Conservation (phyloP, 2,888 invertebrate species). For the Phlogophora meticulosa region DNA sequence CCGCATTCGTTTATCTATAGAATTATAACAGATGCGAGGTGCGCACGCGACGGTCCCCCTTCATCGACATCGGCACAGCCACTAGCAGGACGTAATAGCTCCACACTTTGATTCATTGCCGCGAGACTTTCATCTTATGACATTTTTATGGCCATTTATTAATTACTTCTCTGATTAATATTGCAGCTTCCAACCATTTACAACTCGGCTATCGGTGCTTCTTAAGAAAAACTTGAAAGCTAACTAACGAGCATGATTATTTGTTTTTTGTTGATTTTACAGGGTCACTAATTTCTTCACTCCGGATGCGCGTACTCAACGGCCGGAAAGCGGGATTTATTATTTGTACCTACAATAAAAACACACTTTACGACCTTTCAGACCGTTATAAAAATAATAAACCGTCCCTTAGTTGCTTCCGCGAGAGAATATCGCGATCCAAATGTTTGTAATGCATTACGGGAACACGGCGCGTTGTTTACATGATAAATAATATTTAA, state of each 20-base stretch:
- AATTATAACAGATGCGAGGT: conserved; percentile 69
- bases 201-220: conserved; percentile 40
- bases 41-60: conserved; percentile 73
- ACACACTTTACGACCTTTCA: conserved; percentile 71
- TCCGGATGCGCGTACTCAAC: conserved; percentile 66
- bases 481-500: conserved; percentile 75
- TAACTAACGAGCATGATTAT: conserved; percentile 52
- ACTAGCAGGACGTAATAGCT: conserved; percentile 58
- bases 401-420: conserved; percentile 62
- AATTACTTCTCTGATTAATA: conserved; percentile 59
- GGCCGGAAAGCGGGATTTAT: conserved; percentile 76
- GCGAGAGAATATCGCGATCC: conserved; percentile 58
- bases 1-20: conserved; percentile 69
- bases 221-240: conserved; percentile 47
- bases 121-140: conserved; percentile 64
- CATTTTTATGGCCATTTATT: conserved; percentile 61
- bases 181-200: conserved; percentile 46
- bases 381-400: conserved; percentile 75
- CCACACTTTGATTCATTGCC: conserved; percentile 68
- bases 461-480: conserved; percentile 65
- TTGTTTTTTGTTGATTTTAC: conserved; percentile 56
- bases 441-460: conserved; percentile 59
- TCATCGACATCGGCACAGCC: conserved; percentile 38
- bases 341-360: conserved; percentile 73
- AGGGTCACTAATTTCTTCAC: conserved; percentile 64